Evolutionary conservation across 53 echinoderm and acorn worm genomes (phyloP).

Genomic region (Holothuria scabra): DNA sequence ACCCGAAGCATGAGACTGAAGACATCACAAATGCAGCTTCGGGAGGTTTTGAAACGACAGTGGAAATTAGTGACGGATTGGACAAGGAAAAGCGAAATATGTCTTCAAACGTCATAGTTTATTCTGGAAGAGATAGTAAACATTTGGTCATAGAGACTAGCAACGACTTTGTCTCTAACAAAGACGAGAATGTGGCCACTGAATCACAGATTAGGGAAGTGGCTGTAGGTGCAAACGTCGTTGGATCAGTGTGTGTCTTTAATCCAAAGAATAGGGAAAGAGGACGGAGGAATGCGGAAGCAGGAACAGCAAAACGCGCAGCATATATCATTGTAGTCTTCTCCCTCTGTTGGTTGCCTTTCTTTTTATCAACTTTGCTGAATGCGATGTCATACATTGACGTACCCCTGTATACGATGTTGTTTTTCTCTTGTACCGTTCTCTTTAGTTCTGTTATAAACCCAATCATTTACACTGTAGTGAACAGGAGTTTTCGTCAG

Average conservation of each 20-base stretch:
- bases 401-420: slow-evolving; percentile 55
- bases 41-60: too few relatives aligned
- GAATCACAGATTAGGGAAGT: slow-evolving; percentile 21
- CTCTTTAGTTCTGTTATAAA: slow-evolving; percentile 77
- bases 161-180: neutral
- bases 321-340: slow-evolving; percentile 86
- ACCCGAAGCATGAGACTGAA: too few relatives aligned
- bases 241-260: slow-evolving; percentile 82
- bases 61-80: too few relatives aligned
- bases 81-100: too few relatives aligned
- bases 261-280: slow-evolving; percentile 74
- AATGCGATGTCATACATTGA: slow-evolving; percentile 4
- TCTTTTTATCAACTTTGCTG: slow-evolving; percentile 63
- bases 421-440: slow-evolving; percentile 61
- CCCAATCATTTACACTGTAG: slow-evolving; percentile 84
- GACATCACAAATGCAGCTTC: too few relatives aligned
- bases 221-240: slow-evolving; percentile 51
- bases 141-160: too few relatives aligned
- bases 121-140: too few relatives aligned
- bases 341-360: slow-evolving; percentile 84
- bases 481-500: slow-evolving; percentile 75
- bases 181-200: slow-evolving; percentile 14
- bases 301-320: slow-evolving; percentile 87
- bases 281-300: slow-evolving; percentile 74
- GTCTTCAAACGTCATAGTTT: too few relatives aligned